Conservation (phyloP, 2,113 vertebrate genomes). For the Lates calcarifer region DNA sequence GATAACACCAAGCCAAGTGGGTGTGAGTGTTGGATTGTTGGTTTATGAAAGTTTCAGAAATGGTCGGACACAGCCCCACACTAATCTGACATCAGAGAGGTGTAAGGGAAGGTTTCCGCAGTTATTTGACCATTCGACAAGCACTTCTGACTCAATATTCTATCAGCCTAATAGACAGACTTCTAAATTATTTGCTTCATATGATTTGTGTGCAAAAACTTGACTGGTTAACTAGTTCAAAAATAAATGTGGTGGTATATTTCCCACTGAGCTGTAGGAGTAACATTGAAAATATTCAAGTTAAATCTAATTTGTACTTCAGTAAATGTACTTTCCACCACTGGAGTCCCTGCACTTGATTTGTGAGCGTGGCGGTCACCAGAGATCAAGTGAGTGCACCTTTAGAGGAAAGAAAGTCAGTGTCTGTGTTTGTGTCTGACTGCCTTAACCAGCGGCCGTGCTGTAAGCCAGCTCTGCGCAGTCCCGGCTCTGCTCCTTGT, state of each 20-base stretch:
- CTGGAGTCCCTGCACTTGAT: conserved; percentile 4
- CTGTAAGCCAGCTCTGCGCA: conserved; percentile 30
- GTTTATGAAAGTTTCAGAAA: no score
- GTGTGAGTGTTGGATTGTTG: no score
- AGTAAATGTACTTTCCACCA: conserved; percentile 2
- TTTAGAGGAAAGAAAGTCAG: conserved; percentile 9
- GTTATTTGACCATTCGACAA: no score
- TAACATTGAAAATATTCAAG: not conserved
- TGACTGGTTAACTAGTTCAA: no score
- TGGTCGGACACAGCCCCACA: no score
- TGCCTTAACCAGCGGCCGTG: conserved; percentile 14
- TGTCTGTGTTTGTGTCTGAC: conserved; percentile 49
- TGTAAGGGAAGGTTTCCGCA: no score
- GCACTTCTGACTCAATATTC: no score
- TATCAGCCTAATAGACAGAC: not conserved
- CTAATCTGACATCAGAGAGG: no score
- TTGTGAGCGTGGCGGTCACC: conserved; percentile 1
- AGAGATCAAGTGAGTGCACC: not conserved
- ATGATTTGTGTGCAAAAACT: not conserved
- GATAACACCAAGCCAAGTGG: no score
- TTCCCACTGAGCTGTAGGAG: not conserved
- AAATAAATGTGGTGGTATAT: no score
- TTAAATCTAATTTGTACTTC: not conserved
- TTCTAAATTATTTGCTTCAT: not conserved
- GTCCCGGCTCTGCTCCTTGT: conserved; percentile 38